Percentiles rank a stretch among this genome's conserved stretches.
Evolutionary conservation across 2,888 invertebrate genomes (phyloP).

Genomic region (Drosophila monieri): DNA sequence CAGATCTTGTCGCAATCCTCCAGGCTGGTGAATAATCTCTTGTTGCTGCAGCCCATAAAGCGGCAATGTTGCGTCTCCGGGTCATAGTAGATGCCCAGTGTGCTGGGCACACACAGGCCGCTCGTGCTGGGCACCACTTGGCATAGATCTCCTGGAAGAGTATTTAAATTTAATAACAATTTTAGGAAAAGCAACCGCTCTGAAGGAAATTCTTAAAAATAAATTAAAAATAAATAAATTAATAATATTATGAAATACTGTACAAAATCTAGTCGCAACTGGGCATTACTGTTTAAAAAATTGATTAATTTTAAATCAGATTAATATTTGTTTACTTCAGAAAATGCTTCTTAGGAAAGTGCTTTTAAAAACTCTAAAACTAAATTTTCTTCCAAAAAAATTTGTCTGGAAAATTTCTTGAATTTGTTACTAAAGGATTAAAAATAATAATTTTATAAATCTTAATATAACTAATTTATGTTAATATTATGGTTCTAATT

Average conservation of each 20-base stretch:
- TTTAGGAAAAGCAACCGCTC: no score
- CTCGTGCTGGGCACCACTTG: constrained; percentile 76
- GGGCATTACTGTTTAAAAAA: no score
- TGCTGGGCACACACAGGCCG: constrained; percentile 76
- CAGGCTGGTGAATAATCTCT: constrained; percentile 72
- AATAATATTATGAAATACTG: not conserved
- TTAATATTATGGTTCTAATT: no score
- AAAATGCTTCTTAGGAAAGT: not conserved
- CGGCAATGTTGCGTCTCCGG: constrained; percentile 80
- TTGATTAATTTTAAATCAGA: not conserved
- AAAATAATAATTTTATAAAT: no score
- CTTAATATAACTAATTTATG: no score
- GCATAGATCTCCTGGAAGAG: constrained; percentile 76
- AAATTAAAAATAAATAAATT: no score
- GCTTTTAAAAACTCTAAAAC: no score
- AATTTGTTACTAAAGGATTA: no score
- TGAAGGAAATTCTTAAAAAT: no score
- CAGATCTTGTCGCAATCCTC: constrained; percentile 82
- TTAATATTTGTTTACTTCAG: not conserved
- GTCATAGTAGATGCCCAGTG: constrained; percentile 81
- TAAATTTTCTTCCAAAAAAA: no score
- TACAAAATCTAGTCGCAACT: no score
- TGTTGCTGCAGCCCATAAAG: constrained; percentile 79
- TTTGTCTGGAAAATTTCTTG: no score
- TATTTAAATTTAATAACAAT: not conserved